A percentile compares a stretch with the other conserved stretches of the same genome.
Conservation (phyloP, 1,140 invertebrate genomes). For the Polypedilum vanderplanki region DNA sequence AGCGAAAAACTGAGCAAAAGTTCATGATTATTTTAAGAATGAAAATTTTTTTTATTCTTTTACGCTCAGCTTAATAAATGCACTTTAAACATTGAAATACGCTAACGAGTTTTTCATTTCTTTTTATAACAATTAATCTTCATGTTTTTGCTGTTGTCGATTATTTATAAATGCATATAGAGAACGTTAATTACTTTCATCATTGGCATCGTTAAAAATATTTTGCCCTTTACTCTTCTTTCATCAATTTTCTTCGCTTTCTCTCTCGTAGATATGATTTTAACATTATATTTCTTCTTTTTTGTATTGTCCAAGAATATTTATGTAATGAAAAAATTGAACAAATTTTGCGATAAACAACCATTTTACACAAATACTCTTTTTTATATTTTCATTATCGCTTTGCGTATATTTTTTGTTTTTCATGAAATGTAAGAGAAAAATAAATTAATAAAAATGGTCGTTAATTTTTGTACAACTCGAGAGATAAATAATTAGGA, state of each 20-base stretch:
- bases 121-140: neutral
- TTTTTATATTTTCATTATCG: neutral
- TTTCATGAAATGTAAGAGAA: neutral
- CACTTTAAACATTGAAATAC: constrained; percentile 7
- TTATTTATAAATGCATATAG: too few relatives aligned
- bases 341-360: neutral
- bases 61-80: neutral
- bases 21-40: neutral
- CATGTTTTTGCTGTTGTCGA: too few relatives aligned
- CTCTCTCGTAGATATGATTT: neutral
- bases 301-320: constrained; percentile 18
- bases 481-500: neutral
- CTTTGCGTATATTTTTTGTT: neutral
- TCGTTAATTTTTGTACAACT: neutral
- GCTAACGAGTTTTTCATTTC: neutral
- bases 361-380: constrained; percentile 1
- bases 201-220: neutral
- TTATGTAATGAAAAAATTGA: constrained; percentile 1
- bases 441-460: constrained; percentile 3
- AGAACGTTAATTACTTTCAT: neutral
- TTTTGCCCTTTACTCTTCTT: neutral
- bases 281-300: neutral
- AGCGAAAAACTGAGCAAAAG: constrained; percentile 3
- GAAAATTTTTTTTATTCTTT: neutral
- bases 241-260: neutral